Percentiles rank a stretch among this genome's conserved stretches.
Conservation (phyloP, 2,888 invertebrate genomes). For the Luperina nickerlii region DNA sequence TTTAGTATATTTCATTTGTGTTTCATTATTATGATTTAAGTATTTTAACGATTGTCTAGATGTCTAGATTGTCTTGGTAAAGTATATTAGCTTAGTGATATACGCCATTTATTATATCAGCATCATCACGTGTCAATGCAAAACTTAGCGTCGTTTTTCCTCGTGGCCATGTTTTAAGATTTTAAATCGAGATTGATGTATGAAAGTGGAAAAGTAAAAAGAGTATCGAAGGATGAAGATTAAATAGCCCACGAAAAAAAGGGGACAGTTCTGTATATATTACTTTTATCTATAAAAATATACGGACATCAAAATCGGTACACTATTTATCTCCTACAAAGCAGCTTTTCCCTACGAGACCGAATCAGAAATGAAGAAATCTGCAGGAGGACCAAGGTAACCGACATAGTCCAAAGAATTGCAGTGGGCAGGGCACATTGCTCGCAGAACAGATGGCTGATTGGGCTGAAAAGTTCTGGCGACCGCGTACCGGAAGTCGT, state of each 20-base stretch:
- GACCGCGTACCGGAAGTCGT: no score
- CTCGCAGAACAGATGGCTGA: no score
- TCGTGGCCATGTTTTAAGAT: background rate
- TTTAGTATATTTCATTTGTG: background rate
- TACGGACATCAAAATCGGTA: background rate
- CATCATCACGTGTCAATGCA: background rate
- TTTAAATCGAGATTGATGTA: background rate
- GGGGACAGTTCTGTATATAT: background rate
- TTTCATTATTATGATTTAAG: no score
- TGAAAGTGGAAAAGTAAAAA: background rate
- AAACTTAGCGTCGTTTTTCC: background rate
- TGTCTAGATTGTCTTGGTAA: background rate
- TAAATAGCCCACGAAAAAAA: background rate
- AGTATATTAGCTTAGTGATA: background rate
- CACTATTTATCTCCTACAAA: background rate
- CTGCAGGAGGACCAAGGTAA: no score
- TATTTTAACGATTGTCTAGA: background rate
- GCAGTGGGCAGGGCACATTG: no score
- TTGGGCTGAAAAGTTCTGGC: no score
- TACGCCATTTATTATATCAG: background rate
- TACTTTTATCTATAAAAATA: background rate
- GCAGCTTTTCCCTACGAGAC: background rate
- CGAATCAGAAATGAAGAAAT: no score
- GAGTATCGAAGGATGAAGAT: background rate
- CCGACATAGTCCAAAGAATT: no score